Percentiles rank a stretch among this genome's conserved stretches.
Conservation (phyloP, 2,797 vertebrate species). For the Parotocinclus haroldoi region DNA sequence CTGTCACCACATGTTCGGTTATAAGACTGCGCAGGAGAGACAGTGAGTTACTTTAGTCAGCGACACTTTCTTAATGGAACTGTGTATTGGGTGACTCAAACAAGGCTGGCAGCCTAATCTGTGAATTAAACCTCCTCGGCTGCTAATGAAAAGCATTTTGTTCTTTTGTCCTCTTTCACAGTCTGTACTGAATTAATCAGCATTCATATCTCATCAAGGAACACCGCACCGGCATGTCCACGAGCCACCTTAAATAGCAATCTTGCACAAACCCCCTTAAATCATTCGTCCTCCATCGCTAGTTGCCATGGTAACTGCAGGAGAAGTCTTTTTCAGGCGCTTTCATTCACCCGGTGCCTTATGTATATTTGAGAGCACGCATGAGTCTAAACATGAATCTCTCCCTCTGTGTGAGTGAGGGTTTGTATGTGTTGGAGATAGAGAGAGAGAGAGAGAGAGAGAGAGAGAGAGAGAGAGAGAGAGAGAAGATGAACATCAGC, state of each 20-base stretch:
- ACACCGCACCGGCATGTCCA: not conserved
- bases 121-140: slow-evolving; percentile 11
- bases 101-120: slow-evolving; percentile 16
- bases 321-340: slow-evolving; percentile 66
- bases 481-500: slow-evolving; percentile 28
- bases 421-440: slow-evolving; percentile 1
- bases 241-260: slow-evolving; percentile 47
- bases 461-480: slow-evolving; percentile 39
- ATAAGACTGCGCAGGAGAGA: slow-evolving; percentile 19
- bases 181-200: not conserved
- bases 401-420: slow-evolving; percentile 29
- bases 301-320: slow-evolving; percentile 79
- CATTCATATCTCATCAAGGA: not conserved
- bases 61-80: slow-evolving; percentile 37
- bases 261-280: slow-evolving; percentile 60
- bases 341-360: slow-evolving; percentile 61
- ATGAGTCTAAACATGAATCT: slow-evolving; percentile 33
- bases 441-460: slow-evolving; percentile 32
- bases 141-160: not conserved
- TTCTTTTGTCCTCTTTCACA: too few relatives aligned
- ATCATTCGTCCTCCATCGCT: slow-evolving; percentile 56
- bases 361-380: slow-evolving; percentile 41
- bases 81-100: slow-evolving; percentile 23
- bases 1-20: slow-evolving; percentile 6
- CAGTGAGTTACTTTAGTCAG: slow-evolving; percentile 33